A percentile compares a stretch with the other conserved stretches of the same genome.
These are phyloP conservation scores for Dromas ardeola DNA, from an alignment of 2,113 vertebrate species.

Conservation along the genomic window DNA sequence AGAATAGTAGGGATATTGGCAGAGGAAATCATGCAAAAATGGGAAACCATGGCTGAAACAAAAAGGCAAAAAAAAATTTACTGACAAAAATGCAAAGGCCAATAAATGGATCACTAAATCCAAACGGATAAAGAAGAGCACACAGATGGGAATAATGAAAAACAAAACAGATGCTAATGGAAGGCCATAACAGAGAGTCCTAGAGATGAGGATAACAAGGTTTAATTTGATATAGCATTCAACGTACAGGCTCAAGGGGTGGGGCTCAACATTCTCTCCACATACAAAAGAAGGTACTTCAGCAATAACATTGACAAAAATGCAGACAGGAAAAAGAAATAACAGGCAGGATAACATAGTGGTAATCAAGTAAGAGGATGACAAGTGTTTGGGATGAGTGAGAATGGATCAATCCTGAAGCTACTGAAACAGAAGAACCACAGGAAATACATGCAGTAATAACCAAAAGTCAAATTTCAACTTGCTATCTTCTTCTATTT, in stretches of 20 bases:
- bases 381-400: background rate
- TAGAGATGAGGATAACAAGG: background rate
- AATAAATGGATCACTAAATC: conserved; percentile 1
- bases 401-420: background rate
- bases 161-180: conserved; percentile 8
- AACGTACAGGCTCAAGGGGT: background rate
- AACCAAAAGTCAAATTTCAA: background rate
- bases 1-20: background rate
- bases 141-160: background rate
- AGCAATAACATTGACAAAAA: background rate
- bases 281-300: background rate
- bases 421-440: background rate
- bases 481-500: background rate
- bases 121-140: conserved; percentile 17
- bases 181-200: background rate
- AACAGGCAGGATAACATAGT: background rate
- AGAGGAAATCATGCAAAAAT: background rate
- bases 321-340: background rate
- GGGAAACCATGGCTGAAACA: background rate
- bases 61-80: background rate
- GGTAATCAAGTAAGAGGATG: background rate
- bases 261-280: background rate
- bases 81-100: background rate
- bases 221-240: background rate
- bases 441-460: background rate